A percentile compares a stretch with the other conserved stretches of the same genome.
phyloP scores from a whole-genome alignment of 2,888 invertebrate genomes.

The Chaitophorus viminalis region DNA sequence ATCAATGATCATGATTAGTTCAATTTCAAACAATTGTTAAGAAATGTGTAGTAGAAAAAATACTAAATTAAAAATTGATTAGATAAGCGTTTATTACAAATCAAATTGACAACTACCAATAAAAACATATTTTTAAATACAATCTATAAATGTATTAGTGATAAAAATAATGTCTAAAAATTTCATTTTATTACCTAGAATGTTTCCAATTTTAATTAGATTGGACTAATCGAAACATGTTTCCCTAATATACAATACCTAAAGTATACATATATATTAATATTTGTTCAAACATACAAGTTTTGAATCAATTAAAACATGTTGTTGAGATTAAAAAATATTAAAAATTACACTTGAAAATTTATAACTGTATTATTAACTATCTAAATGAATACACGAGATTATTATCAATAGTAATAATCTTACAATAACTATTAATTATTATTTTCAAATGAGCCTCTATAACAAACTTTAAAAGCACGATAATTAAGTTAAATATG shows the following conservation, averaged over 20 bases:
- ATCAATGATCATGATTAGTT: too few relatives aligned
- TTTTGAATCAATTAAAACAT: conserved; percentile 1
- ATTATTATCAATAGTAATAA: neutral
- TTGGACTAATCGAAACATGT: neutral
- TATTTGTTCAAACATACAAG: neutral
- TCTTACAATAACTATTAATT: neutral
- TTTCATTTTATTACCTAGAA: conserved; percentile 1
- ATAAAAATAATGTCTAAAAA: conserved; percentile 26
- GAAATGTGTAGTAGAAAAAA: neutral
- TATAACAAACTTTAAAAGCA: conserved; percentile 25
- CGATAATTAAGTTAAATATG: neutral
- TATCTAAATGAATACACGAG: neutral
- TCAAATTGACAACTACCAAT: neutral
- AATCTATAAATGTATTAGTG: conserved; percentile 21
- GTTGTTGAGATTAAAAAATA: neutral
- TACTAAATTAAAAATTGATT: neutral
- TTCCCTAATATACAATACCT: neutral
- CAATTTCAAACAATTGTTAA: too few relatives aligned
- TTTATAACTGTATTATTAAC: neutral
- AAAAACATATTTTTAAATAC: conserved; percentile 30
- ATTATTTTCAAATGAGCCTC: neutral
- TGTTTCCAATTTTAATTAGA: neutral
- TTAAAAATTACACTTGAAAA: neutral
- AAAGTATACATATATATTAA: neutral
- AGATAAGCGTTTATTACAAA: conserved; percentile 46